phyloP scores from a whole-genome alignment of 2,113 vertebrate species.

The Carassius gibelio region DNA sequence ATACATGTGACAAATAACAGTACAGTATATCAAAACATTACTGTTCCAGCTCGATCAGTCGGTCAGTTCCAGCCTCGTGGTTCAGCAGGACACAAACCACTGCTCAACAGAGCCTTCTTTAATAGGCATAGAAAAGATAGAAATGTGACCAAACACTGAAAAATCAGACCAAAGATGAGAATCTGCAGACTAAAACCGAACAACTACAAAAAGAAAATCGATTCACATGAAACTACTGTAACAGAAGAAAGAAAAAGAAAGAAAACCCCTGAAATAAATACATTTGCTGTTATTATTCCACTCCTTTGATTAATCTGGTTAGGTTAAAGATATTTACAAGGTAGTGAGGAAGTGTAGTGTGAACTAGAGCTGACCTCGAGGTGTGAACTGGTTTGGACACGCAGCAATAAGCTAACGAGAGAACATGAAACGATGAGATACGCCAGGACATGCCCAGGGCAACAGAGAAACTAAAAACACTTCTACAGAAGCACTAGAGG shows the following conservation, averaged over 20 bases:
- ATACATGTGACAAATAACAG: constrained; percentile 87
- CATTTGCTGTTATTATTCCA: constrained; percentile 52
- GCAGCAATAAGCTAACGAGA: constrained; percentile 8
- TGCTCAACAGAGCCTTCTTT: constrained; percentile 72
- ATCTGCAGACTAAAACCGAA: constrained; percentile 55
- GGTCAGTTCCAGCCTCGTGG: constrained; percentile 60
- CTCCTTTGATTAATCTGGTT: constrained; percentile 53
- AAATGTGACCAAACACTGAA: constrained; percentile 65
- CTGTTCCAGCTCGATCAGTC: constrained; percentile 74
- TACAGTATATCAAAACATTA: constrained; percentile 90
- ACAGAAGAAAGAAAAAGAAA: constrained; percentile 52
- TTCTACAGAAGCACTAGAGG: constrained; percentile 51
- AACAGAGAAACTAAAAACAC: not conserved
- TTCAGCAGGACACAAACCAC: constrained; percentile 58
- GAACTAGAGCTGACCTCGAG: constrained; percentile 43
- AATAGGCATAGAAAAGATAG: constrained; percentile 30
- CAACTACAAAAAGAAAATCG: not conserved
- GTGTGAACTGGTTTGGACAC: constrained; percentile 14
- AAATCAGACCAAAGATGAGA: constrained; percentile 35
- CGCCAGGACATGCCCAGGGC: not conserved
- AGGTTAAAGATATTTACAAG: constrained; percentile 71
- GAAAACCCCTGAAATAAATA: constrained; percentile 71
- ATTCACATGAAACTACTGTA: constrained; percentile 67
- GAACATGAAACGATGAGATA: constrained; percentile 13
- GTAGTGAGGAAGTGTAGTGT: constrained; percentile 61